A percentile compares a stretch with the other conserved stretches of the same genome.
These are phyloP conservation scores for Papilio machaon DNA, from an alignment of 1,140 invertebrate genomes.

Conservation along the genomic window DNA sequence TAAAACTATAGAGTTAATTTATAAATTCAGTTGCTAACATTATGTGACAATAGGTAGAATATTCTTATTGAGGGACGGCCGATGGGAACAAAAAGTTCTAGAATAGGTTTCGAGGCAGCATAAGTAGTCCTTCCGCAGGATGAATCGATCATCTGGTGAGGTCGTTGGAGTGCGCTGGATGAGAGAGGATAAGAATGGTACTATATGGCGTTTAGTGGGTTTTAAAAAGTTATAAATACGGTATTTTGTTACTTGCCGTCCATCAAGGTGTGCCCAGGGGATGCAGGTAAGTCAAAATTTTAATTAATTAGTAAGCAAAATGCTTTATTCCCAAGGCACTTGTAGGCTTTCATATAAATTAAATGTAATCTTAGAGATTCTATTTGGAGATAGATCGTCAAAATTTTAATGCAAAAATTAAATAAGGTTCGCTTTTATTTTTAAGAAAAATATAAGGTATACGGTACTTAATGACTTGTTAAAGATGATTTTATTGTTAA, in stretches of 20 bases:
- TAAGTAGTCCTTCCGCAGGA: no score
- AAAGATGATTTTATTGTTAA: conserved; percentile 11
- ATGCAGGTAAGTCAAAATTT: neutral
- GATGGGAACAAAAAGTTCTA: no score
- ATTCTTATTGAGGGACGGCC: no score
- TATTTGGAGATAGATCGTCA: neutral
- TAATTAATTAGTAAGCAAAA: conserved; percentile 6
- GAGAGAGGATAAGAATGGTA: no score
- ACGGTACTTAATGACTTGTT: neutral
- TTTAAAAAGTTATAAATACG: neutral
- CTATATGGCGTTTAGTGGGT: neutral
- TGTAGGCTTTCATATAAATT: conserved; percentile 9
- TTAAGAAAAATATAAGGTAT: neutral
- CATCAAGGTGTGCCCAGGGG: neutral
- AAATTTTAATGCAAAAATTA: neutral
- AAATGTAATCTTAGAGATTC: neutral
- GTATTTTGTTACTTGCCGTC: neutral
- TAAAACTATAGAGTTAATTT: no score
- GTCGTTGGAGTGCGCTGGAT: no score
- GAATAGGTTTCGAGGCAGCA: no score
- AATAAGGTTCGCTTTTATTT: neutral
- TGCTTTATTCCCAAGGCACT: neutral
- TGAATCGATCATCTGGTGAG: no score
- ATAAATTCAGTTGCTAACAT: no score
- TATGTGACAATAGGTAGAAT: no score